Conservation (phyloP, 2,113 vertebrate genomes). For the Mustela nigripes region DNA sequence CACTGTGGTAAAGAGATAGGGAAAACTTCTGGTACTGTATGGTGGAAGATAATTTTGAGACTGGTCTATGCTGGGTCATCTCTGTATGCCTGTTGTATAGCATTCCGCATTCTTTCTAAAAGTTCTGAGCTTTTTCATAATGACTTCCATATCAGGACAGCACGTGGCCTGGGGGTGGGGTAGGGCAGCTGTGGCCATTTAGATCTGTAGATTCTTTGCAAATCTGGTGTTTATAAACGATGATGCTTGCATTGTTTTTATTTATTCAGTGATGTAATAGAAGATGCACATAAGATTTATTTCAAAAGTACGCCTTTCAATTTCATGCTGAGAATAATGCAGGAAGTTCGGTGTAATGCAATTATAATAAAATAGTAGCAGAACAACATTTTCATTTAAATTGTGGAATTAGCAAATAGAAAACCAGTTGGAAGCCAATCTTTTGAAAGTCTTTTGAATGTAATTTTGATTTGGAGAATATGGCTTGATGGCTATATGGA, state of each 20-base stretch:
- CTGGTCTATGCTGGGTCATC: neutral
- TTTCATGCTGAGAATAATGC: slow-evolving; percentile 58
- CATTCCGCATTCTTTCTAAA: neutral
- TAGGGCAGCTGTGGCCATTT: slow-evolving; percentile 11
- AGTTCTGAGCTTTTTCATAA: neutral
- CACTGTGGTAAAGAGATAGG: neutral
- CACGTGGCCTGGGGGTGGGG: neutral
- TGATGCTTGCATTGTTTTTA: neutral
- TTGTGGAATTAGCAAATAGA: slow-evolving; percentile 52
- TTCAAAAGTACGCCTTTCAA: slow-evolving; percentile 54
- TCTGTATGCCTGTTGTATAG: neutral
- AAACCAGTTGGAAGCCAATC: slow-evolving; percentile 38
- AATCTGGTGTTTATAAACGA: slow-evolving; percentile 55
- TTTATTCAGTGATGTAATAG: slow-evolving; percentile 45
- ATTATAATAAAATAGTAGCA: slow-evolving; percentile 67
- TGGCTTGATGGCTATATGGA: slow-evolving; percentile 55
- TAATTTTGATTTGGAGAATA: slow-evolving; percentile 67
- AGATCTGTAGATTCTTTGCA: slow-evolving; percentile 1
- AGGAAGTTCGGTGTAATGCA: slow-evolving; percentile 49
- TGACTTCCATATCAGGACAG: neutral
- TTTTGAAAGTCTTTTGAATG: slow-evolving; percentile 54
- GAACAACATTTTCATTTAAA: slow-evolving; percentile 68
- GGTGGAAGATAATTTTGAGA: neutral
- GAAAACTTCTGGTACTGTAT: neutral
- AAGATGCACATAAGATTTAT: slow-evolving; percentile 53